phyloP scores from a whole-genome alignment of 2,797 vertebrate genomes.

The Tiaroga cobitis region DNA sequence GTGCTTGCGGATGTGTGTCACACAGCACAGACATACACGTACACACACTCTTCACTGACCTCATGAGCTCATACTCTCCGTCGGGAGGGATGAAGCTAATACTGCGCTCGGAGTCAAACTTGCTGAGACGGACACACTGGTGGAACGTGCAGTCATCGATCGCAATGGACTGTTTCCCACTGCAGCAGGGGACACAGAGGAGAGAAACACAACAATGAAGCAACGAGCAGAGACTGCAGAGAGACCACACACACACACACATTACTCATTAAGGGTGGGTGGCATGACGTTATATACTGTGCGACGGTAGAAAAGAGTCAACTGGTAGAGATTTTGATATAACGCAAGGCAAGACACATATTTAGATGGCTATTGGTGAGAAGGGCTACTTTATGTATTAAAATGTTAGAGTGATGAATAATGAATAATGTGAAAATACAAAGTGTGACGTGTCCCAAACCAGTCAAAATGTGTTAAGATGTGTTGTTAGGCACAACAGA shows the following conservation, averaged over 20 bases:
- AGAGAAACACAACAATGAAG: conserved; percentile 52
- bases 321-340: not conserved
- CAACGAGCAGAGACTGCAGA: conserved; percentile 1
- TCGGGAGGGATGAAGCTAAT: conserved; percentile 99
- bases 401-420: not conserved
- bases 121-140: conserved; percentile 91
- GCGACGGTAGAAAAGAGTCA: not conserved
- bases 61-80: conserved; percentile 99
- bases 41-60: conserved; percentile 73
- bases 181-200: conserved; percentile 64
- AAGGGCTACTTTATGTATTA: not conserved
- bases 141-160: conserved; percentile 86
- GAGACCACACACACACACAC: conserved; percentile 23
- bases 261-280: not conserved
- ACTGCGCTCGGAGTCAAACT: conserved; percentile 98
- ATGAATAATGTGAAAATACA: not conserved
- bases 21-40: not conserved
- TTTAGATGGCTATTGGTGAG: not conserved
- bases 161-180: conserved; percentile 94
- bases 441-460: not conserved
- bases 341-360: not conserved
- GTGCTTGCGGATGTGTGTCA: not conserved
- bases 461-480: not conserved
- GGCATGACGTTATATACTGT: no score
- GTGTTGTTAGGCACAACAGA: not conserved